Evolutionary conservation across 1,140 invertebrate genomes (phyloP), one percentile per base, ranked within the genome.

Genomic region (Drosophila rufa): DNA sequence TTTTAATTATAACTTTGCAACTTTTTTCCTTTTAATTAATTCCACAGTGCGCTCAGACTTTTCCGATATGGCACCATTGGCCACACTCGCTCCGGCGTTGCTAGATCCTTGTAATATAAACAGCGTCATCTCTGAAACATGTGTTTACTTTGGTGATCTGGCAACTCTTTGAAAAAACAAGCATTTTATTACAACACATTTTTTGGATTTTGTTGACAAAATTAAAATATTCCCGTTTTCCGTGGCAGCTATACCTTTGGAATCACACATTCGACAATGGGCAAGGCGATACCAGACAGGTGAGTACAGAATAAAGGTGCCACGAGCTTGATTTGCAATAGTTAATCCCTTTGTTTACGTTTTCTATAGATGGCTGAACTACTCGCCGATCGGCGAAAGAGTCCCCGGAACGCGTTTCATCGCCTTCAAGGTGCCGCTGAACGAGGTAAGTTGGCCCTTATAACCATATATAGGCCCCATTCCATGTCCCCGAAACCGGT

Each of bases 351-450:
- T 61, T 79, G 22, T 57, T 61, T 69, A 45, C 19, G 30, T 45
- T 46, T 40, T 40, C 94, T 27, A 33, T 92, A 97, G 96, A 84
- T 97, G 96, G 96, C 91, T 95, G 69, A 92, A 94, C 27, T 97
- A 96, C 89, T 94, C 93, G 79, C 92, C 96, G 6, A 94, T 95
- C 80, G 96, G 96, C 2, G 86, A 94, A 25, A 93, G 94, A 6
- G 95, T 97, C 61, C 93, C 94, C 38, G 95, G 95, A 4, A 97
- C 96, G 12, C 94, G 95, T 68, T 95, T 97, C 59, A 94, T 97
- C 76, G 95, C 96, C 33, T 97, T 97, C 85, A 97, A 97, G 94
- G 96, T 96, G 47, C 96, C 96, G n/a, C 91, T 97, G 14, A 94
- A 93, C 81, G 92, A 94, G 93, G 96, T 96, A 92, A 95, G 95